phyloP scores from a whole-genome alignment of 2,113 vertebrate genomes.

The Toxotes chatareus region DNA sequence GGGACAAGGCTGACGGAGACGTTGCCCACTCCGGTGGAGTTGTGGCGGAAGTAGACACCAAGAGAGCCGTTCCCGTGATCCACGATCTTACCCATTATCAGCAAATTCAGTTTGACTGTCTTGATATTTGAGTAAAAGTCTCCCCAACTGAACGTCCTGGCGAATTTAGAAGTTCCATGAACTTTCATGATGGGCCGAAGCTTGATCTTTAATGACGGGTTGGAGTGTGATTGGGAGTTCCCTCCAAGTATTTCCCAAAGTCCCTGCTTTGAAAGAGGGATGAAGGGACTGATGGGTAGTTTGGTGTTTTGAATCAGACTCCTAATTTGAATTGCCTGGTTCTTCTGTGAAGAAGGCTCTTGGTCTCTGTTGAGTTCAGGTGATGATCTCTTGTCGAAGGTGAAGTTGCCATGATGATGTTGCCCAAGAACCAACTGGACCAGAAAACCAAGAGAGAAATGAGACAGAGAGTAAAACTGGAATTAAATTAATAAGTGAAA shows the following conservation, averaged over 20 bases:
- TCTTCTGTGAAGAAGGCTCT: constrained; percentile 38
- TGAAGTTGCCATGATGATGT: constrained; percentile 31
- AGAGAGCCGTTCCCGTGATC: constrained; percentile 93
- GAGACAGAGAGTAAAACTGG: neutral
- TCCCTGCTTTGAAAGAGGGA: constrained; percentile 47
- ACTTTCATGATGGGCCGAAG: constrained; percentile 52
- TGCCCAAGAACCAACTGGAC: constrained; percentile 63
- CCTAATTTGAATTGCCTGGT: constrained; percentile 45
- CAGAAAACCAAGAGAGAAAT: constrained; percentile 14
- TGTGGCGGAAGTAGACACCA: constrained; percentile 91
- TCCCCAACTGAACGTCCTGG: constrained; percentile 91
- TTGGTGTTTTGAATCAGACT: constrained; percentile 71
- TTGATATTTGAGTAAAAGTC: constrained; percentile 96
- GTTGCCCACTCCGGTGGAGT: constrained; percentile 92
- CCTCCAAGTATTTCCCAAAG: constrained; percentile 42
- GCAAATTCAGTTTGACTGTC: constrained; percentile 91
- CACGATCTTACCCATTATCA: constrained; percentile 93
- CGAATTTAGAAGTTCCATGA: constrained; percentile 77
- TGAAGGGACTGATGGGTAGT: constrained; percentile 71
- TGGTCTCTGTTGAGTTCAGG: constrained; percentile 28
- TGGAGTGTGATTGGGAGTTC: constrained; percentile 5
- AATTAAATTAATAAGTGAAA: neutral
- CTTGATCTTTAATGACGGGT: constrained; percentile 53
- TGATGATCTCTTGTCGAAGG: constrained; percentile 19
- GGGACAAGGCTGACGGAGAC: constrained; percentile 93